phyloP scores from a whole-genome alignment of 2,888 invertebrate genomes.

The Brachycybe producta region DNA sequence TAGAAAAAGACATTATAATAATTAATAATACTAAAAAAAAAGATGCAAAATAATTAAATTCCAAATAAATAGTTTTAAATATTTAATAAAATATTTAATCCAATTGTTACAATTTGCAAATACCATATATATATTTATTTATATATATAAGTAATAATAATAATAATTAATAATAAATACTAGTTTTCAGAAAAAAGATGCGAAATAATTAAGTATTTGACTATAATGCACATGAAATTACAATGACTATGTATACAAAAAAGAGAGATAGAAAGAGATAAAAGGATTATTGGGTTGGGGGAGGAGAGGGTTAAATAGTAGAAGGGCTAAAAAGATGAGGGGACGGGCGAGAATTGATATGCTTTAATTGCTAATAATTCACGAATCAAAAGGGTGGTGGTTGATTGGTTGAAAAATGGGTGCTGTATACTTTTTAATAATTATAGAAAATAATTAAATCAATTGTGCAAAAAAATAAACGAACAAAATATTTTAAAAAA shows the following conservation, averaged over 20 bases:
- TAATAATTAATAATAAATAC: conserved; percentile 13
- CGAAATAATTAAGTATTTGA: conserved; percentile 6
- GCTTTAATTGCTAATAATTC: too few species aligned
- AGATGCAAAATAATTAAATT: conserved; percentile 10
- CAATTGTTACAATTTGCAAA: conserved; percentile 16
- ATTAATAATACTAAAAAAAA: too few species aligned
- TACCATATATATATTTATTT: conserved; percentile 11
- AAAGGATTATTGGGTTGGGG: neutral
- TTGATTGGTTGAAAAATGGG: too few species aligned
- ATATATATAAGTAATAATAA: conserved; percentile 12
- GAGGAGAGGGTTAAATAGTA: neutral
- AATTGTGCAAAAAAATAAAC: too few species aligned
- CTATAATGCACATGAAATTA: too few species aligned
- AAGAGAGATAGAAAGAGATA: conserved; percentile 1
- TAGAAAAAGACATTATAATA: too few species aligned
- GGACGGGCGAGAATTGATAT: neutral
- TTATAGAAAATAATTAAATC: too few species aligned
- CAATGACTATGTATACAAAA: neutral
- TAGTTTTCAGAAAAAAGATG: conserved; percentile 5
- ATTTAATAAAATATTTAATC: conserved; percentile 17
- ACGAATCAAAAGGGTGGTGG: too few species aligned
- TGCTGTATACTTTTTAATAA: too few species aligned
- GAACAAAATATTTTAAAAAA: too few species aligned
- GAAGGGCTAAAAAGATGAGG: neutral
- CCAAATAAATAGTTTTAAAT: conserved; percentile 15